phyloP scores from a whole-genome alignment of 1,140 invertebrate genomes.

The Trypoxylus dichotomus region DNA sequence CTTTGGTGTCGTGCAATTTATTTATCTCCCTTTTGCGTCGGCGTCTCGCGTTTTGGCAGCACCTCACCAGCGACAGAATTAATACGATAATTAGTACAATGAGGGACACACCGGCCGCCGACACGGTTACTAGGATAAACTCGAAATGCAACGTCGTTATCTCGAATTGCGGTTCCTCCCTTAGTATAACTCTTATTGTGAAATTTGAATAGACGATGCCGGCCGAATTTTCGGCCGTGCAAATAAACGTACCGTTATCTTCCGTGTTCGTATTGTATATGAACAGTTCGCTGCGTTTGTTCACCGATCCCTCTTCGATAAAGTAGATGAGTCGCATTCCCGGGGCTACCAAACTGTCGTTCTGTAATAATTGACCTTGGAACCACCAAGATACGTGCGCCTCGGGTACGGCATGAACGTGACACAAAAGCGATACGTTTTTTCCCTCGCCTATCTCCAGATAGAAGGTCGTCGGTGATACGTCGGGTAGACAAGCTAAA shows the following conservation, averaged over 20 bases:
- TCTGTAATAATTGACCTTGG: conserved; percentile 73
- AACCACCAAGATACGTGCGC: conserved; percentile 81
- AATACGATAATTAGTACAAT: conserved; percentile 64
- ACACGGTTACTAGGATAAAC: conserved; percentile 67
- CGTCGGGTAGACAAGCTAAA: conserved; percentile 80
- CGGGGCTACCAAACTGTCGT: conserved; percentile 65
- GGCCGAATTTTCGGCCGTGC: conserved; percentile 79
- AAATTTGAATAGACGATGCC: conserved; percentile 75
- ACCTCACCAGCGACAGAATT: conserved; percentile 63
- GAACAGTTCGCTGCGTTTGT: conserved; percentile 74
- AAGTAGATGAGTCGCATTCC: conserved; percentile 68
- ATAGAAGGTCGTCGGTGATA: conserved; percentile 70
- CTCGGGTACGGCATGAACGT: conserved; percentile 77
- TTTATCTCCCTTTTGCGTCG: conserved; percentile 33
- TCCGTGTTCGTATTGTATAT: conserved; percentile 73
- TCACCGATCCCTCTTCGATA: conserved; percentile 67
- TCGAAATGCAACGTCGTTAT: conserved; percentile 65
- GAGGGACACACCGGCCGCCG: conserved; percentile 62
- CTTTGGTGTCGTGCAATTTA: conserved; percentile 37
- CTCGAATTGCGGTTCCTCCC: conserved; percentile 67
- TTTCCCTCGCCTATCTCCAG: conserved; percentile 76
- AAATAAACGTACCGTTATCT: conserved; percentile 80
- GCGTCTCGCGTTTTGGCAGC: conserved; percentile 56
- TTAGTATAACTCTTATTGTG: conserved; percentile 72
- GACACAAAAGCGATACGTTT: conserved; percentile 77